A percentile compares a stretch with the other conserved stretches of the same genome.
These are phyloP conservation scores for Hydractinia symbiolongicarpus DNA, from an alignment of 30 jellyfish, hydroid and myxozoan species.

Conservation along the genomic window DNA sequence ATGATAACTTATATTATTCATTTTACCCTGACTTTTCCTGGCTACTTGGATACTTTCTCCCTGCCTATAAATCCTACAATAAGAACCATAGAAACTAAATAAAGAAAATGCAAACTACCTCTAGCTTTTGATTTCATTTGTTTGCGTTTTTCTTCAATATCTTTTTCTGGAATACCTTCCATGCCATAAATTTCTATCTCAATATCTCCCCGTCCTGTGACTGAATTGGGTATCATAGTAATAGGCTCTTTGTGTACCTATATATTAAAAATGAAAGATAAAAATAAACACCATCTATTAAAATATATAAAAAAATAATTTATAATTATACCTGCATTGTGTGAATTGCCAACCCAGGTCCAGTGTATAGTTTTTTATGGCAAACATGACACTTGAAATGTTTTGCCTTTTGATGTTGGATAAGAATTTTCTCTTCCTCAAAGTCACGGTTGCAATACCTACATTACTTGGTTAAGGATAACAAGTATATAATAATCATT, in stretches of 20 bases:
- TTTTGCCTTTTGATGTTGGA: slow-evolving; percentile 95
- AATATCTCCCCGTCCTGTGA: slow-evolving; percentile 83
- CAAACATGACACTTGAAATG: slow-evolving; percentile 96
- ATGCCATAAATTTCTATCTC: slow-evolving; percentile 95
- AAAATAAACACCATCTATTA: not conserved
- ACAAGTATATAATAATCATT: not conserved
- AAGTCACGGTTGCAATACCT: slow-evolving; percentile 98
- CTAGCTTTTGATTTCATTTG: slow-evolving; percentile 28
- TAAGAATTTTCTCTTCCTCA: slow-evolving; percentile 92
- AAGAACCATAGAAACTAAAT: too few species aligned
- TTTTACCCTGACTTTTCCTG: too few species aligned
- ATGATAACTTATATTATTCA: too few species aligned
- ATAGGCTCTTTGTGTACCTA: slow-evolving; percentile 92
- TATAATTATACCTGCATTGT: slow-evolving; percentile 56
- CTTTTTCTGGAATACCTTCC: slow-evolving; percentile 97
- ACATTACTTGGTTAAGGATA: slow-evolving; percentile 31
- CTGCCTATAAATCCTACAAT: too few species aligned
- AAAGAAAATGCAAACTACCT: not conserved
- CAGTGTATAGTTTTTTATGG: slow-evolving; percentile 88
- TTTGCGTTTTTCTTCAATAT: slow-evolving; percentile 79
- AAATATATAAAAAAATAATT: too few species aligned
- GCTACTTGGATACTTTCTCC: too few species aligned
- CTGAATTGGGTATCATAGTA: slow-evolving; percentile 81
- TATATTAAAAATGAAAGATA: not conserved
- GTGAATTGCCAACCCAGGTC: slow-evolving; percentile 96